Evolutionary conservation across 2,797 vertebrate genomes (phyloP).

Genomic region (Avahi laniger): DNA sequence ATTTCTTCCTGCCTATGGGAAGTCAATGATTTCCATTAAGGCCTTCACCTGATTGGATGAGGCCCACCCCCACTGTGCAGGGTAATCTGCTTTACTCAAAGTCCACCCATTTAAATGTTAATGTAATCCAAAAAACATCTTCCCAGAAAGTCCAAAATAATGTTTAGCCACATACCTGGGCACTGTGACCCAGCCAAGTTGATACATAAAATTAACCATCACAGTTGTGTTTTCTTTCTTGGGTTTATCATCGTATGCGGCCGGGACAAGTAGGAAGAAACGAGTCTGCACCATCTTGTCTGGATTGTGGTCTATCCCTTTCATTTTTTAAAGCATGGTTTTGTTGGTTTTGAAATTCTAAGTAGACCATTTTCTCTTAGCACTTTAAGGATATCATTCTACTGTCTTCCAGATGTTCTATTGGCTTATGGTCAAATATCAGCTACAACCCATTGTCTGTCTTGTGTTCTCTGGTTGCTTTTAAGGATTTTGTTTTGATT

Average conservation of each 20-base stretch:
- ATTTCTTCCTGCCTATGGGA: neutral
- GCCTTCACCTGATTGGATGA: neutral
- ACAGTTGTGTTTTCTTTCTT: neutral
- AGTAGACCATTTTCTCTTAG: neutral
- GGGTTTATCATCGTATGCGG: too few relatives aligned
- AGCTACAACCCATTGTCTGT: neutral
- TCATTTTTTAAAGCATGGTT: neutral
- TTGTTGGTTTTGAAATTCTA: neutral
- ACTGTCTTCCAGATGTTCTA: neutral
- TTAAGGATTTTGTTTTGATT: neutral
- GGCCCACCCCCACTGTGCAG: neutral
- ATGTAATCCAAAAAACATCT: neutral
- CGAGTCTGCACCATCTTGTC: neutral
- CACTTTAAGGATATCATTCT: neutral
- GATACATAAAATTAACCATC: neutral
- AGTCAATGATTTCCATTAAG: neutral
- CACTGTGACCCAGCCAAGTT: neutral
- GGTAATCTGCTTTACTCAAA: neutral
- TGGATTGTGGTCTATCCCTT: neutral
- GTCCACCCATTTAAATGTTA: neutral
- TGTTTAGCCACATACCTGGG: neutral
- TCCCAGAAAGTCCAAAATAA: neutral
- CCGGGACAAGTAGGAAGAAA: neutral
- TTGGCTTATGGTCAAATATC: neutral
- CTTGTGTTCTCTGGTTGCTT: neutral